Percentiles rank a stretch among this genome's conserved stretches.
Conservation (phyloP, 2,797 vertebrate genomes). For the Phataginus tricuspis region DNA sequence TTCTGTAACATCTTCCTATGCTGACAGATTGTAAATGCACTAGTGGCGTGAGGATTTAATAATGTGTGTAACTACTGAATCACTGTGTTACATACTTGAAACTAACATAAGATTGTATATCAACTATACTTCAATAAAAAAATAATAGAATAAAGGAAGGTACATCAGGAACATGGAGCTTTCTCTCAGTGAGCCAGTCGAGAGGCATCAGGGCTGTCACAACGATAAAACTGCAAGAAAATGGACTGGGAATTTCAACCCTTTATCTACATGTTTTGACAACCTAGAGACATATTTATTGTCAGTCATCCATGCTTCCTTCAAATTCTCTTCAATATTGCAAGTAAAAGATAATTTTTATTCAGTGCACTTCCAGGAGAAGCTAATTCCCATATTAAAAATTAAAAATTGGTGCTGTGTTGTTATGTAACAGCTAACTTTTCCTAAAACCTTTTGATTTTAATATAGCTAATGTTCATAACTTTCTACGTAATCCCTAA, state of each 20-base stretch:
- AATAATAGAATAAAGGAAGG: background rate
- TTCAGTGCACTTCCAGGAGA: background rate
- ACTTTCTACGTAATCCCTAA: constrained; percentile 21
- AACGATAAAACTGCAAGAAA: background rate
- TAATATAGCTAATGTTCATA: background rate
- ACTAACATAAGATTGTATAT: no score
- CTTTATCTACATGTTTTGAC: constrained; percentile 52
- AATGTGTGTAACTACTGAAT: no score
- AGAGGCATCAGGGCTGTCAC: background rate
- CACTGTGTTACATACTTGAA: no score
- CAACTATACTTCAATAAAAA: no score
- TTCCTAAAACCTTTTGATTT: constrained; percentile 9
- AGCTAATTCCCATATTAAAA: constrained; percentile 12
- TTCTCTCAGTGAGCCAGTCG: background rate
- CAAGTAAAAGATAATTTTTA: constrained; percentile 16
- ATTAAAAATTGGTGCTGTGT: background rate
- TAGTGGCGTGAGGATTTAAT: no score
- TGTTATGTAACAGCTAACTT: background rate
- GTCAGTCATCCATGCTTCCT: background rate
- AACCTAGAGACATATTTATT: background rate
- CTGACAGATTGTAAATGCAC: no score
- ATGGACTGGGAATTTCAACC: background rate
- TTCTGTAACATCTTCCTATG: no score
- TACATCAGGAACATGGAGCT: background rate
- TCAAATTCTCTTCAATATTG: background rate